Evolutionary conservation across 2,888 invertebrate genomes (phyloP), one percentile per base, ranked within the genome.

Genomic region (Ceriagrion tenellum): DNA sequence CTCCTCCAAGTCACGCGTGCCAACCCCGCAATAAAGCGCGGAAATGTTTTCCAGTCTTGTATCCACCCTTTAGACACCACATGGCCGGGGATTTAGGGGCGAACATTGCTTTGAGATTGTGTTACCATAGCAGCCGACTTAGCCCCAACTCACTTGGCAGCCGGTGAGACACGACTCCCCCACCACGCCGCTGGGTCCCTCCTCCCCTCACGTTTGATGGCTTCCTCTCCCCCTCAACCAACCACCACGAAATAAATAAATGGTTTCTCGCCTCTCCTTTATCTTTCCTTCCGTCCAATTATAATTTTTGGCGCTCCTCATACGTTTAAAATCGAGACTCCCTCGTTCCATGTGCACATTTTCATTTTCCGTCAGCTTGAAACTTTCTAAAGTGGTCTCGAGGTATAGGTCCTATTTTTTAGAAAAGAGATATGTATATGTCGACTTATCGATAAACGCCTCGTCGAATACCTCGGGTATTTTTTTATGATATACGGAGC

Each of bases 41-140:
- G 18, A 81, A 81, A 81, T 81, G 63, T 93, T 69, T 93, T n/a
- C 69, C 93, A 55, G 59, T 26, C 91, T 91, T 35, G 35, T 81
- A 81, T 69, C 93, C 40, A 26, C 93, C 69, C 74, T 47, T 69
- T 69, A 40, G 69, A 47, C 93, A 47, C 93, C 81, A 63, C 69
- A 93, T 47, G 47, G 69, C 63, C 74, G 69, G n/a, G 47, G 69
- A 93, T 81, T 81, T 81, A 35, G 35, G 30, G 81, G 35, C 69
- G 69, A 69, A 47, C 93, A 93, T 93, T 93, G 93, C 93, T 93
- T 93, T 93, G 93, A 93, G 93, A 93, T 93, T 74, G 93, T 93
- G 93, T 93, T 69, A 93, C 93, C 47, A 74, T 26, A n/a, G 69
- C 63, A 69, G 26, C 93, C 93, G 47, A 93, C 35, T 93, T 35